Evolutionary conservation across 1,140 invertebrate species (phyloP).

Genomic region (Megalopta genalis): DNA sequence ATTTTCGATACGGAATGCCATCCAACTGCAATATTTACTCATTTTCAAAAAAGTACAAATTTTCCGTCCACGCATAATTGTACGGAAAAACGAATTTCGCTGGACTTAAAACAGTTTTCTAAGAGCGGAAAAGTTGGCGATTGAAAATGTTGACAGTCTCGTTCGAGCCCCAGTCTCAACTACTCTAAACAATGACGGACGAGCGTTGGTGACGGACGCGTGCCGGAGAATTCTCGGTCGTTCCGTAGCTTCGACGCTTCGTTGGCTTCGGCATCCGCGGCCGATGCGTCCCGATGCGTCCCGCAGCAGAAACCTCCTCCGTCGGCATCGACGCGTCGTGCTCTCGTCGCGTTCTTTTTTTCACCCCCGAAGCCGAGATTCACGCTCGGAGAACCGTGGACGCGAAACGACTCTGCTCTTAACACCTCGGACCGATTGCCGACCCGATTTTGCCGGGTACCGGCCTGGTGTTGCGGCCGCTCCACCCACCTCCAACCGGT

Average conservation of each 20-base stretch:
- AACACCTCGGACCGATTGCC: background rate
- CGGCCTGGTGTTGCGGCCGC: background rate
- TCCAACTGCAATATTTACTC: too few species aligned
- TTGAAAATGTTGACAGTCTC: too few species aligned
- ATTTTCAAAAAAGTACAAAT: too few species aligned
- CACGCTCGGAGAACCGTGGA: slow-evolving; percentile 5
- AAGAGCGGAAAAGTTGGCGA: too few species aligned
- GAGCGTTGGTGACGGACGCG: background rate
- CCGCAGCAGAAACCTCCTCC: slow-evolving; percentile 7
- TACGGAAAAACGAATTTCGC: too few species aligned
- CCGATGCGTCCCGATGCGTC: background rate
- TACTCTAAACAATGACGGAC: background rate
- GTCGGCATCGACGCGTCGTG: background rate
- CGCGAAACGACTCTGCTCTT: slow-evolving; percentile 5
- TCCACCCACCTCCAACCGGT: too few species aligned
- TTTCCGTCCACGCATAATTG: too few species aligned
- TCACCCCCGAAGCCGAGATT: slow-evolving; percentile 1
- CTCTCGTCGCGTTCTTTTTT: background rate
- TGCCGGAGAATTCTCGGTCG: slow-evolving; percentile 17
- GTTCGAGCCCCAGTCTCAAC: too few species aligned
- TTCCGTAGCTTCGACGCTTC: slow-evolving; percentile 30
- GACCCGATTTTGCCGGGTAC: background rate
- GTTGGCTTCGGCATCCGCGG: slow-evolving; percentile 35
- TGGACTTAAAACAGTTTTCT: too few species aligned
- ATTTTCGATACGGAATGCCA: too few species aligned